A percentile compares a stretch with the other conserved stretches of the same genome.
Conservation (phyloP, 2,113 vertebrate species). For the Crotalus helleri region DNA sequence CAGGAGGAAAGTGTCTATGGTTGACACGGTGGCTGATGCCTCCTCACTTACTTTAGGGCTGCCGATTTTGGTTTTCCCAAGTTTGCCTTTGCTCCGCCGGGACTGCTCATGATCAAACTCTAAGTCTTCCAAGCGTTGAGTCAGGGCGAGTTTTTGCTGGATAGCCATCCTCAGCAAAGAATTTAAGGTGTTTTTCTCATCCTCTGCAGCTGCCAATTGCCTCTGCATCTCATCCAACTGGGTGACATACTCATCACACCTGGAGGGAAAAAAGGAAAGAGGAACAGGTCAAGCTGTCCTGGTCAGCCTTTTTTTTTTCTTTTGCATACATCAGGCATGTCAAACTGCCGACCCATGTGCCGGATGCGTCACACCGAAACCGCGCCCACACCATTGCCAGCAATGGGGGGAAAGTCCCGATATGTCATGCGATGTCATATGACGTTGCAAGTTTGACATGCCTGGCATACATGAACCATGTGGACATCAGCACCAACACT, state of each 20-base stretch:
- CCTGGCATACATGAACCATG: neutral
- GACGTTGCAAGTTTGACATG: no score
- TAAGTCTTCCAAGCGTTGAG: slow-evolving; percentile 95
- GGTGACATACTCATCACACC: slow-evolving; percentile 95
- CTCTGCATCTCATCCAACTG: slow-evolving; percentile 99
- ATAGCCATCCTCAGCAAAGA: slow-evolving; percentile 97
- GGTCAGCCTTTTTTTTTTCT: neutral
- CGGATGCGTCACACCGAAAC: no score
- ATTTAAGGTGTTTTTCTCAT: slow-evolving; percentile 98
- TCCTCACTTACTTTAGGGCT: slow-evolving; percentile 96
- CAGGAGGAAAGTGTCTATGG: slow-evolving; percentile 78
- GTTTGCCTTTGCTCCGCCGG: slow-evolving; percentile 86
- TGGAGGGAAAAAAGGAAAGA: slow-evolving; percentile 59
- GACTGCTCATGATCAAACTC: slow-evolving; percentile 98
- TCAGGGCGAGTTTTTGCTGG: slow-evolving; percentile 97
- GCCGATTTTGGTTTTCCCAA: slow-evolving; percentile 89
- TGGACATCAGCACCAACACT: neutral
- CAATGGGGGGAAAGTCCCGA: no score
- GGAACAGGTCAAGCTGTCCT: slow-evolving; percentile 4
- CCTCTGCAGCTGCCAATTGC: slow-evolving; percentile 94
- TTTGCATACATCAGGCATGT: neutral
- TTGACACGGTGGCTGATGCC: slow-evolving; percentile 73
- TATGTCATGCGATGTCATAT: no score
- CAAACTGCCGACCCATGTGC: no score
- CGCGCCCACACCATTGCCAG: no score